These are phyloP conservation scores for Hafferia zeledoni DNA, from an alignment of 2,797 vertebrate species.

Conservation along the genomic window DNA sequence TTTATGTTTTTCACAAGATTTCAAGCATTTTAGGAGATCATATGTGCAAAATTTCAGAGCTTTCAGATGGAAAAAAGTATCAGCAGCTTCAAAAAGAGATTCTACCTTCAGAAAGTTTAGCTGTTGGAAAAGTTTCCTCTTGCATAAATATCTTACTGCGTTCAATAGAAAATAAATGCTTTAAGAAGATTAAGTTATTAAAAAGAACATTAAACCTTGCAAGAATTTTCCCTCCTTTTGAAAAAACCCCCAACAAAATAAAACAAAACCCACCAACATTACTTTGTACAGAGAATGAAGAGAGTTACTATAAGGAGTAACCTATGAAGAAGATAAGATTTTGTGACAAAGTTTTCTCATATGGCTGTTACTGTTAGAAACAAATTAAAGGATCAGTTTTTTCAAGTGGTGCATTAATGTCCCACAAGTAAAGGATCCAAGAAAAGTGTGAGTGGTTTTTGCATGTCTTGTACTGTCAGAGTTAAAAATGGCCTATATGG, in stretches of 20 bases:
- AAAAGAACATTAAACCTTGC: neutral
- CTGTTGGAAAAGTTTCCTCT: neutral
- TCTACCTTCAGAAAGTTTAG: neutral
- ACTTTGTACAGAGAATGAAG: neutral
- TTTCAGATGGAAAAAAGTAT: neutral
- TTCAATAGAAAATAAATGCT: neutral
- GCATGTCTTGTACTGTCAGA: neutral
- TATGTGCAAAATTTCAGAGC: neutral
- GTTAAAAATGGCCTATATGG: neutral
- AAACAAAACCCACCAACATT: fast-evolving
- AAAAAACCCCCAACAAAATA: neutral
- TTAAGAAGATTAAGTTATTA: neutral
- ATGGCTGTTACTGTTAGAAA: neutral
- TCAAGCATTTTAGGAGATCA: neutral
- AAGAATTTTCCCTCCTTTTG: neutral
- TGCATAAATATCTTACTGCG: neutral
- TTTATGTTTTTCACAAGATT: neutral
- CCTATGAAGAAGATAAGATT: neutral
- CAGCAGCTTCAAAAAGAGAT: neutral
- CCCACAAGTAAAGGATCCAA: neutral
- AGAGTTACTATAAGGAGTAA: neutral
- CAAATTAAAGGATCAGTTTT: neutral
- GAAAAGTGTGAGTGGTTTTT: neutral
- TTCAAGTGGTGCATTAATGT: neutral
- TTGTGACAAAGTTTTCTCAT: neutral